Evolutionary conservation across 2,113 vertebrate genomes (phyloP).

Genomic region (Theristicus caerulescens): DNA sequence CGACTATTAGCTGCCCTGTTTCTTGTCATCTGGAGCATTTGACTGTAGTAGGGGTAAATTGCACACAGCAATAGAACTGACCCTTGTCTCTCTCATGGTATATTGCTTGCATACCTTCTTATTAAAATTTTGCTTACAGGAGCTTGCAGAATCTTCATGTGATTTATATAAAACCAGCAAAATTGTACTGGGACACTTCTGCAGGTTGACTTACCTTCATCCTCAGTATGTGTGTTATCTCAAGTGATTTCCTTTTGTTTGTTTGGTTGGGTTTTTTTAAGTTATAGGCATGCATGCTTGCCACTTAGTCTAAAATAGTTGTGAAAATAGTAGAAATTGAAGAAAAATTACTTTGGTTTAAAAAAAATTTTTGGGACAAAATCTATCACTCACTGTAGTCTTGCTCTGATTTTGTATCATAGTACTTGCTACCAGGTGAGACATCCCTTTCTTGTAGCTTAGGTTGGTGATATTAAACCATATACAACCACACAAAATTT

Average conservation of each 20-base stretch:
- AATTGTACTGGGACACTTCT: not conserved
- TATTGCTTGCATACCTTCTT: not conserved
- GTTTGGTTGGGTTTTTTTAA: not conserved
- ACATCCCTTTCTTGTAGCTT: not conserved
- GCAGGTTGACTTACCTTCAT: not conserved
- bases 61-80: not conserved
- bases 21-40: not conserved
- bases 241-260: not conserved
- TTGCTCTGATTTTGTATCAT: not conserved
- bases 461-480: not conserved
- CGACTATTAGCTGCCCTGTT: not conserved
- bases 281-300: not conserved
- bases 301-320: not conserved
- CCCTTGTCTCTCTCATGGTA: not conserved
- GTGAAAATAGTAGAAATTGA: not conserved
- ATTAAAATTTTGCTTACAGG: not conserved
- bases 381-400: not conserved
- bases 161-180: not conserved
- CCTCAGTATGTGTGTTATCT: not conserved
- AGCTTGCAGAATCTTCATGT: not conserved
- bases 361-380: not conserved
- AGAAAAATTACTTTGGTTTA: not conserved
- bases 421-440: not conserved
- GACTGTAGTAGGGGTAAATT: not conserved
- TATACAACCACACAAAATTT: not conserved